Evolutionary conservation across 2,888 invertebrate genomes (phyloP), one percentile per base, ranked within the genome.

Genomic region (Euphydryas editha): DNA sequence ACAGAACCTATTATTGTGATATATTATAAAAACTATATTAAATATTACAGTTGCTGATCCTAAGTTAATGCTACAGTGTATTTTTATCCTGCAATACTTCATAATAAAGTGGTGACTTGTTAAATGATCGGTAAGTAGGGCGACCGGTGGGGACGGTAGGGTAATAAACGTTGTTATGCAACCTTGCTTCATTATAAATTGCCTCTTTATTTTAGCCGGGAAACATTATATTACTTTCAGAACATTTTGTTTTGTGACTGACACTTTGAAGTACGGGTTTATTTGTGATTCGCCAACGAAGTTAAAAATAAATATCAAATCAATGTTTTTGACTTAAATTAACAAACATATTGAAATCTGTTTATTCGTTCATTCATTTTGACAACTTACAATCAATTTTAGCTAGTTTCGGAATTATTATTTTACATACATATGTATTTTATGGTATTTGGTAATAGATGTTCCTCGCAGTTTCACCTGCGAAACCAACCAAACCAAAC

Each of bases 61-160:
- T 18, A 51, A 46, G 69, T 67, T 70, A 64, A 61, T 56, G 66
- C 73, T 68, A 69, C 65, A 51, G 68, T 69, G 67, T 75, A 75
- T 75, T 74, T 75, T 75, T 72, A 75, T 72, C 70, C 68, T 68
- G 70, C 71, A 59, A 72, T 70, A 75, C 72, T 72, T 70, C 68
- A 75, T 71, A 70, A 74, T 73, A 71, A 75, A 73, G 70, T 74
- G 69, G 67, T 70, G 72, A 75, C 73, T 74, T 73, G 76, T 77
- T 76, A 71, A 74, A 74, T 71, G 71, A 72, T 71, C 71, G 69
- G 72, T 74, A 77, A 78, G 74, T 75, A 73, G 77, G 77, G 54
- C 76, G 72, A 71, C 69, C 67, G 69, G 72, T 72, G 72, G 69
- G 71, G 64, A 71, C 55, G 62, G 37, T 59, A 68, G 59, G 62